Evolutionary conservation across 2,888 invertebrate species (phyloP), one percentile per base, ranked within the genome.

Genomic region (Clivina fossor): DNA sequence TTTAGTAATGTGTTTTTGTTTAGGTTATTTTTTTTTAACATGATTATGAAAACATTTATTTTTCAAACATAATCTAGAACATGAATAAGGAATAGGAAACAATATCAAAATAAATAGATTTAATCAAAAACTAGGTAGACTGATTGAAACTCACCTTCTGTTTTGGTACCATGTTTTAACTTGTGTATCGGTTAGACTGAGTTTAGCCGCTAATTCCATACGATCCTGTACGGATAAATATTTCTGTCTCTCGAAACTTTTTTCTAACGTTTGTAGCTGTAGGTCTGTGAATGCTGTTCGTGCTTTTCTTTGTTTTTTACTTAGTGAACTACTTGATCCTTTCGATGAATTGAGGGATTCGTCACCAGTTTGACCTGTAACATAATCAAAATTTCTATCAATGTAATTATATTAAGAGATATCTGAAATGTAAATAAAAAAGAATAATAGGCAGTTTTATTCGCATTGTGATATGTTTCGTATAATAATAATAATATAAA

Each of bases 151-250:
- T 80, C 73, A 94, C 96, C 97, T 86, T 80, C 98, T 81, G 73
- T 98, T 98, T 76, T 98, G 97, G 76, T 98, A 98, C 98, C 99
- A 99, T 67, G 99, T 99, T 77, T 99, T 99, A 72, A 99, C 98
- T 81, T 99, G 99, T 47, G 98, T 99, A 76, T 99, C 99, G 35
- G 94, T 95, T 56, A 99, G 82, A 67, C 93, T 92, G 66, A 99
- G 80, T 77, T 93, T 93, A 57, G 94, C 91, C 0, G 99, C 98
- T 67, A 99, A 78, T 76, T 99, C 98, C 93, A 98, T 95, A 63
- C 98, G 82, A 74, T 99, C 97, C 72, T 97, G 98, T 20, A 95
- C 94, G 71, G 92, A 93, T 62, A 95, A 84, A 78, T 95, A 97
- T 76, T 97, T 97, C 77, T 97, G 97, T 60, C 93, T 78, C 76